A percentile compares a stretch with the other conserved stretches of the same genome.
These are phyloP conservation scores for Drosophila pandora DNA, from an alignment of 1,140 invertebrate species.

Conservation along the genomic window DNA sequence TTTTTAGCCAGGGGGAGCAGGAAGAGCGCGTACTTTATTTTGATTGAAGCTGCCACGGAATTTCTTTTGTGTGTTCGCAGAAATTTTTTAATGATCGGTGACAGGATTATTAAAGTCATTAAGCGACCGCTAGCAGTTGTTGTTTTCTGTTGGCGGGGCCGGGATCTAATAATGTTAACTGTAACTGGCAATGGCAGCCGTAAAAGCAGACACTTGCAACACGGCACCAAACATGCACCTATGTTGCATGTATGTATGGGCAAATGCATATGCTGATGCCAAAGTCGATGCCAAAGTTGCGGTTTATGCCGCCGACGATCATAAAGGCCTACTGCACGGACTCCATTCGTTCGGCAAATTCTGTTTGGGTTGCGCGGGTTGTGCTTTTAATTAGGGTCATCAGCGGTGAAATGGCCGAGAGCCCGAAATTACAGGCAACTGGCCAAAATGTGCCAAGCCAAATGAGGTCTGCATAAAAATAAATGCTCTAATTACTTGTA, in stretches of 20 bases:
- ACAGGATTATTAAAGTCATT: conserved; percentile 83
- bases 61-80: conserved; percentile 78
- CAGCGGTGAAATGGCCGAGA: conserved; percentile 48
- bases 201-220: conserved; percentile 61
- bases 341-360: conserved; percentile 30
- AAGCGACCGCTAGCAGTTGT: conserved; percentile 56
- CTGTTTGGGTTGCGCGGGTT: conserved; percentile 48
- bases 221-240: conserved; percentile 5
- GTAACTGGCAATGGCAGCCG: conserved; percentile 66
- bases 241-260: not conserved
- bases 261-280: conserved; percentile 49
- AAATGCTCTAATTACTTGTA: conserved; percentile 46
- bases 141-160: conserved; percentile 36
- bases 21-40: conserved; percentile 80
- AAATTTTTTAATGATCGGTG: conserved; percentile 82
- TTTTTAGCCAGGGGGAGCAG: conserved; percentile 47
- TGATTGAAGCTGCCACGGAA: conserved; percentile 82
- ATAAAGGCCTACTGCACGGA: conserved; percentile 34
- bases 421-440: conserved; percentile 46
- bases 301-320: conserved; percentile 51
- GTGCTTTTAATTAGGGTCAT: conserved; percentile 59
- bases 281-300: conserved; percentile 30
- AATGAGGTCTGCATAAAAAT: conserved; percentile 47
- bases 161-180: conserved; percentile 71
- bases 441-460: conserved; percentile 24